Evolutionary conservation across 1,140 invertebrate genomes (phyloP).

Genomic region (Drosophila pallidifrons): DNA sequence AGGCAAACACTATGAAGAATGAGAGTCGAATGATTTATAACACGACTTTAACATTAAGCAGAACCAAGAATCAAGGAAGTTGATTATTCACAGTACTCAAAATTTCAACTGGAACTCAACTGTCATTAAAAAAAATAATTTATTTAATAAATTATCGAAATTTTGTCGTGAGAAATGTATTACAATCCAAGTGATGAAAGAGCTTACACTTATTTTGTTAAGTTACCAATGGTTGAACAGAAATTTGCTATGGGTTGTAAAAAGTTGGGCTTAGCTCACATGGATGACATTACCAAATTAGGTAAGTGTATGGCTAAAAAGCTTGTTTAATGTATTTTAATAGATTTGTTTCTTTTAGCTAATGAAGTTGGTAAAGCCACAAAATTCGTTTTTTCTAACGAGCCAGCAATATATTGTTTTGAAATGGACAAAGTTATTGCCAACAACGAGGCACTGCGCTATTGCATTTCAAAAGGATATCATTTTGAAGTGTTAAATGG

Average conservation of each 20-base stretch:
- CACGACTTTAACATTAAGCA: not conserved
- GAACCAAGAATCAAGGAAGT: not conserved
- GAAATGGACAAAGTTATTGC: slow-evolving; percentile 21
- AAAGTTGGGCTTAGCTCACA: slow-evolving; percentile 1
- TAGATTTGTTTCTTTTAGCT: not conserved
- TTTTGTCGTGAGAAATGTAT: not conserved
- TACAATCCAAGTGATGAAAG: slow-evolving; percentile 3
- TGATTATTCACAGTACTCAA: not conserved
- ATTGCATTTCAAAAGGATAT: slow-evolving; percentile 34
- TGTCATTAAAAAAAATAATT: not conserved
- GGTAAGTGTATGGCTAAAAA: slow-evolving; percentile 1
- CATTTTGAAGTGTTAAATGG: slow-evolving; percentile 19
- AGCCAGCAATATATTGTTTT: slow-evolving; percentile 6
- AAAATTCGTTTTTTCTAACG: not conserved
- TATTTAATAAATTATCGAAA: not conserved
- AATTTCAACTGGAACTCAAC: not conserved
- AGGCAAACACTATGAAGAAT: not conserved
- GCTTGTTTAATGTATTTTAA: too few species aligned
- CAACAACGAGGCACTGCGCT: slow-evolving; percentile 9
- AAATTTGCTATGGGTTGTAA: slow-evolving; percentile 31
- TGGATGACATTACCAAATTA: slow-evolving; percentile 7
- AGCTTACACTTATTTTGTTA: slow-evolving; percentile 23
- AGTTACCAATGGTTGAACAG: slow-evolving; percentile 14
- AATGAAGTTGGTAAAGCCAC: slow-evolving; percentile 2
- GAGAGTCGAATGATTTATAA: not conserved